Evolutionary conservation across 2,888 invertebrate genomes (phyloP).

Genomic region (Xestobium rufovillosum): DNA sequence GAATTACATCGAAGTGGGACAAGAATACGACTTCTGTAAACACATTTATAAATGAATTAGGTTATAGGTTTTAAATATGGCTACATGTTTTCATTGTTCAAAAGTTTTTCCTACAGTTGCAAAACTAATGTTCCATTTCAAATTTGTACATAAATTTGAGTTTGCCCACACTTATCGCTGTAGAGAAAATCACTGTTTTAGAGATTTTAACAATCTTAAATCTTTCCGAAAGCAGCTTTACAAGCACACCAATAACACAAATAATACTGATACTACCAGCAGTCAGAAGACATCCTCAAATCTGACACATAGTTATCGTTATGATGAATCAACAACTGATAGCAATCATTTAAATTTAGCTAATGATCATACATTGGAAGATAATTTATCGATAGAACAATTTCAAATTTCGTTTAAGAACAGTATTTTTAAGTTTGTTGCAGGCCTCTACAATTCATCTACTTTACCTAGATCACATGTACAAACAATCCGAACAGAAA

Average conservation of each 20-base stretch:
- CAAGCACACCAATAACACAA: background rate
- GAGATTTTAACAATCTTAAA: conserved; percentile 4
- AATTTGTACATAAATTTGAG: conserved; percentile 5
- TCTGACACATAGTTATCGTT: too few relatives aligned
- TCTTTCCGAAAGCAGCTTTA: conserved; percentile 4
- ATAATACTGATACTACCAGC: too few relatives aligned
- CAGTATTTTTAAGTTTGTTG: background rate
- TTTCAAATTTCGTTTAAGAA: too few relatives aligned
- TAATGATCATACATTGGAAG: too few relatives aligned
- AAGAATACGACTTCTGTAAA: background rate
- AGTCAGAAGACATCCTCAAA: too few relatives aligned
- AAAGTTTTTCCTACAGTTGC: background rate
- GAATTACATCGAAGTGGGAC: background rate
- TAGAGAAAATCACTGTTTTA: background rate
- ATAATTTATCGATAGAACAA: too few relatives aligned
- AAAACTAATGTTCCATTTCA: background rate
- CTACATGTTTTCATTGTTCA: conserved; percentile 3
- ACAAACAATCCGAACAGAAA: too few relatives aligned
- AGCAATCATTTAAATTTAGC: too few relatives aligned
- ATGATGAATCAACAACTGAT: too few relatives aligned
- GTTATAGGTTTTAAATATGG: background rate
- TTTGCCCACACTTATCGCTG: background rate
- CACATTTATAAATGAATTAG: background rate
- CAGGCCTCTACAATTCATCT: conserved; percentile 1
- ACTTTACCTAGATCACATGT: background rate